These are phyloP conservation scores for Calliphora vicina DNA, from an alignment of 1,140 invertebrate genomes.

Conservation along the genomic window DNA sequence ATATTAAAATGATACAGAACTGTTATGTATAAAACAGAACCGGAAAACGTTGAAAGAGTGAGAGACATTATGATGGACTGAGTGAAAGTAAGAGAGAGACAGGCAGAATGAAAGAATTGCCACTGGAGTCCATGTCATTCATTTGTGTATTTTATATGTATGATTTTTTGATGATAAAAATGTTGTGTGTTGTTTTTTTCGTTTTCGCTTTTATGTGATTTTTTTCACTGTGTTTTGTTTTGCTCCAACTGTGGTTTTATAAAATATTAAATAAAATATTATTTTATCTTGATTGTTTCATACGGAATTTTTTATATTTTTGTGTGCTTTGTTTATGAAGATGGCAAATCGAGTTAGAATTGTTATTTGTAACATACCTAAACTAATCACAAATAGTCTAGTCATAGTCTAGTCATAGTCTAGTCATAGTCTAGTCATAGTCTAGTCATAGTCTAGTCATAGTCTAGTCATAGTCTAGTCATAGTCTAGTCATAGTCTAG, in stretches of 20 bases:
- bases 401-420: too few relatives aligned
- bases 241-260: slow-evolving; percentile 3
- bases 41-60: too few relatives aligned
- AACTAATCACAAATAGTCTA: too few relatives aligned
- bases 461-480: too few relatives aligned
- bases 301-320: slow-evolving; percentile 10
- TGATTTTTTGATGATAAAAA: slow-evolving; percentile 1
- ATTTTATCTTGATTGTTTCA: slow-evolving; percentile 22
- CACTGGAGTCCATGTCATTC: not conserved
- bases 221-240: not conserved
- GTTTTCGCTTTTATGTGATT: not conserved
- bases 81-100: too few relatives aligned
- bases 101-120: not conserved
- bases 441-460: too few relatives aligned
- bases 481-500: too few relatives aligned
- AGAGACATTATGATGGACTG: too few relatives aligned
- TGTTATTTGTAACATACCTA: too few relatives aligned
- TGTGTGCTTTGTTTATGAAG: not conserved
- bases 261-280: slow-evolving; percentile 28
- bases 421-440: too few relatives aligned
- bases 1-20: not conserved
- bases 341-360: too few relatives aligned
- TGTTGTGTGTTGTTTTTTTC: not conserved
- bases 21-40: not conserved
- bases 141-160: not conserved